phyloP scores from a whole-genome alignment of 2,113 vertebrate genomes.

The Labeo catla region DNA sequence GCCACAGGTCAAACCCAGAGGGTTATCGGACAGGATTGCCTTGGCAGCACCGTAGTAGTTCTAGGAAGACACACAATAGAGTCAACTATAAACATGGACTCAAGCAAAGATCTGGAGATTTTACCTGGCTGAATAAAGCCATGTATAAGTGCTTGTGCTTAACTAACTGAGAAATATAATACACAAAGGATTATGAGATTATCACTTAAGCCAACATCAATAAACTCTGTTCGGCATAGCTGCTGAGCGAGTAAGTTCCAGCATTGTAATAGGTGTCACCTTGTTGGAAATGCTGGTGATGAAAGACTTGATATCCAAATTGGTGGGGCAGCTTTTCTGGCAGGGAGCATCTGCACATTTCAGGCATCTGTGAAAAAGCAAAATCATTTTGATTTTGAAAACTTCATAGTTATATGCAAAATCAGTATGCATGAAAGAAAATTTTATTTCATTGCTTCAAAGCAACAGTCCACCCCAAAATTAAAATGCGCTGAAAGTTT shows the following conservation, averaged over 20 bases:
- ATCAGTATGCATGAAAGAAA: background rate
- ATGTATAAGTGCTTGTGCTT: slow-evolving; percentile 22
- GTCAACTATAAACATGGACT: background rate
- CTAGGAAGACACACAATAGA: slow-evolving; percentile 77
- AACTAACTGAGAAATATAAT: slow-evolving; percentile 39
- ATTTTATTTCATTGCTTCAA: background rate
- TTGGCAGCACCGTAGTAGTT: slow-evolving; percentile 89
- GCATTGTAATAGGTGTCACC: slow-evolving; percentile 70
- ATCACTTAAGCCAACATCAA: slow-evolving; percentile 42
- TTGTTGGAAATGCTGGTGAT: slow-evolving; percentile 89
- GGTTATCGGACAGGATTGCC: slow-evolving; percentile 90
- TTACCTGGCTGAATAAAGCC: slow-evolving; percentile 20
- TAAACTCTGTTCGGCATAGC: background rate
- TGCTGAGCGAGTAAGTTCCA: background rate
- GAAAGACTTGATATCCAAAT: slow-evolving; percentile 88
- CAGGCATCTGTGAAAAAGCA: slow-evolving; percentile 76
- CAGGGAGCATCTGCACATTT: slow-evolving; percentile 90
- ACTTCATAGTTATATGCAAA: background rate
- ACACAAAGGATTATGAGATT: slow-evolving; percentile 33
- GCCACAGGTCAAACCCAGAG: slow-evolving; percentile 87
- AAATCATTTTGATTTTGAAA: background rate
- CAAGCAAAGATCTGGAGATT: background rate
- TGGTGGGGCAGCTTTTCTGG: slow-evolving; percentile 90
- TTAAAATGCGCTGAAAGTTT: background rate
- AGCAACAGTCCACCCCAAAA: background rate